A percentile compares a stretch with the other conserved stretches of the same genome.
Conservation (phyloP, 1,140 invertebrate species). For the Drosophila ficusphila region DNA sequence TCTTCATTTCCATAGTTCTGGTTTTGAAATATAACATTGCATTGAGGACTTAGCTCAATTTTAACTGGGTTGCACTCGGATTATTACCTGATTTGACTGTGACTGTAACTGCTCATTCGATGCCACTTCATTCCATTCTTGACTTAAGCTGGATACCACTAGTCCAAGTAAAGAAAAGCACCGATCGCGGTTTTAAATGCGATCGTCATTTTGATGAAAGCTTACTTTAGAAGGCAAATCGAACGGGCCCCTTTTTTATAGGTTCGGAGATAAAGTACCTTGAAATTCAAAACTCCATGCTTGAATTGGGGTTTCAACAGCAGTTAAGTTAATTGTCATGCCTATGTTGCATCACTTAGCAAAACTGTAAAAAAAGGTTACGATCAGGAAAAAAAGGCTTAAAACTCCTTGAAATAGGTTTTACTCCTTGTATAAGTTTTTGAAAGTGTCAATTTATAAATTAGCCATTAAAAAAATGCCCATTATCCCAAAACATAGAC, state of each 20-base stretch:
- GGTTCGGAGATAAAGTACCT: not conserved
- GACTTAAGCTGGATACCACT: no score
- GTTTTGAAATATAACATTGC: not conserved
- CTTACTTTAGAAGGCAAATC: not conserved
- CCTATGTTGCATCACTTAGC: conserved; percentile 1
- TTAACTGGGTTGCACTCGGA: not conserved
- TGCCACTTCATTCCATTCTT: no score
- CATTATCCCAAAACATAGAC: no score
- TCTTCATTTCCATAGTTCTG: not conserved
- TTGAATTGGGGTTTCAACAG: not conserved
- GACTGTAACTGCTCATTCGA: not conserved
- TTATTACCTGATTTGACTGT: not conserved
- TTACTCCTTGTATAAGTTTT: no score
- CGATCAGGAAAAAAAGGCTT: not conserved
- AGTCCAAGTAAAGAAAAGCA: not conserved
- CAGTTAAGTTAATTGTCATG: not conserved
- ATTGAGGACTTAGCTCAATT: not conserved
- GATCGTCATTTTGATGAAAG: not conserved
- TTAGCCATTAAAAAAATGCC: no score
- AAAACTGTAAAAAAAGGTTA: not conserved
- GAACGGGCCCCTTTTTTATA: conserved; percentile 15
- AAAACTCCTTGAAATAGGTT: not conserved
- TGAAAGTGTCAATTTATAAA: no score
- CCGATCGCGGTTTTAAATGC: not conserved
- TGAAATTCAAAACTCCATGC: not conserved